phyloP scores from a whole-genome alignment of 2,113 vertebrate genomes.

The Cebidichthys violaceus region DNA sequence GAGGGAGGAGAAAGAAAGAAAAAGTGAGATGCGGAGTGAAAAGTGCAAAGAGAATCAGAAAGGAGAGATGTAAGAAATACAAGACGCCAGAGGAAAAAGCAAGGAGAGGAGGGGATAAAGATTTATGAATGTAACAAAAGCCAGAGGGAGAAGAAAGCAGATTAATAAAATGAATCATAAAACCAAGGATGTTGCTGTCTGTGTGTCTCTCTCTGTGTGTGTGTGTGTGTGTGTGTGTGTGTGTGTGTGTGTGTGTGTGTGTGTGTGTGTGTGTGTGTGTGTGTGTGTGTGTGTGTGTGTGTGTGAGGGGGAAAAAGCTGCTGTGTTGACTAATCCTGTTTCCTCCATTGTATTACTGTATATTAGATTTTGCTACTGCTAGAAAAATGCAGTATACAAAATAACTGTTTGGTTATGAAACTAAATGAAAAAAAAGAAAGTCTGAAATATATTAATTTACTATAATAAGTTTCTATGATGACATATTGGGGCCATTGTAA shows the following conservation, averaged over 20 bases:
- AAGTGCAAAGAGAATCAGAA: neutral
- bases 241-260: too few species aligned
- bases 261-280: too few species aligned
- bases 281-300: too few species aligned
- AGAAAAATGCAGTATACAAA: neutral
- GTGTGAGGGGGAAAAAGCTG: neutral
- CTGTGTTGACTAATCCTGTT: neutral
- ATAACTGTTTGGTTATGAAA: neutral
- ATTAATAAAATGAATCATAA: conserved; percentile 16
- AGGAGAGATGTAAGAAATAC: neutral
- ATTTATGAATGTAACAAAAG: neutral
- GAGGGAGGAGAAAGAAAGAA: neutral
- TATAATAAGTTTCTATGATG: neutral
- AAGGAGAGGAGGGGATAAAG: neutral
- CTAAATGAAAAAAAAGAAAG: neutral
- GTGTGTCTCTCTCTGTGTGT: neutral
- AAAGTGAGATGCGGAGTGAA: neutral
- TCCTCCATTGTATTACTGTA: neutral
- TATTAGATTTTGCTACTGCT: neutral
- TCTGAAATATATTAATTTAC: neutral
- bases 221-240: too few species aligned
- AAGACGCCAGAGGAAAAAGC: neutral
- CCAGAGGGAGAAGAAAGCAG: conserved; percentile 1
- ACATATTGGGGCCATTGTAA: neutral
- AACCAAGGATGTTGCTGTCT: neutral